These are phyloP conservation scores for Ametastegia equiseti DNA, from an alignment of 2,888 invertebrate species.

Conservation along the genomic window DNA sequence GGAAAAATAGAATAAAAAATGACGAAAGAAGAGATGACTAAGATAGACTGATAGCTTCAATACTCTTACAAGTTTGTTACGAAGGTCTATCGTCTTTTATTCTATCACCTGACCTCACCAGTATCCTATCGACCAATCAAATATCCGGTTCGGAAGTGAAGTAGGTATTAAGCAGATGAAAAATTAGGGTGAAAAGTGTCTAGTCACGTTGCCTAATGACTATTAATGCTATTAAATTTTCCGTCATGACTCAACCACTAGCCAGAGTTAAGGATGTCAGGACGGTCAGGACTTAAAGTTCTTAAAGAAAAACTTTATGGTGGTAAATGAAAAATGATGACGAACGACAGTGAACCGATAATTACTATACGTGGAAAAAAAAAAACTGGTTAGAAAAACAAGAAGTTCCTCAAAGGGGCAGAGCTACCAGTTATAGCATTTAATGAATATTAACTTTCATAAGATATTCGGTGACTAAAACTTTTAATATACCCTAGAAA, in stretches of 20 bases:
- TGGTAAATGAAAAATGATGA: background rate
- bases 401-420: too few relatives aligned
- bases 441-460: too few relatives aligned
- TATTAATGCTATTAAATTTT: background rate
- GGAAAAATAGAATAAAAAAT: too few relatives aligned
- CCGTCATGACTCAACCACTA: background rate
- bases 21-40: background rate
- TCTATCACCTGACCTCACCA: background rate
- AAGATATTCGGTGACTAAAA: too few relatives aligned
- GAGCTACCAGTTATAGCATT: too few relatives aligned
- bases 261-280: background rate
- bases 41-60: background rate
- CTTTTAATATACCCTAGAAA: too few relatives aligned
- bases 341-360: background rate
- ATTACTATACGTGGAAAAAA: background rate
- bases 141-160: conserved; percentile 13
- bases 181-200: background rate
- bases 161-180: background rate
- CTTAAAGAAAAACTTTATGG: background rate
- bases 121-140: conserved; percentile 19
- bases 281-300: background rate
- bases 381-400: too few relatives aligned
- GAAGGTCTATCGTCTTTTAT: background rate
- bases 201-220: conserved; percentile 14
- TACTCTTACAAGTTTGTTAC: background rate